Evolutionary conservation across 53 echinoderm and acorn worm species (phyloP).

Genomic region (Paracentrotus lividus): DNA sequence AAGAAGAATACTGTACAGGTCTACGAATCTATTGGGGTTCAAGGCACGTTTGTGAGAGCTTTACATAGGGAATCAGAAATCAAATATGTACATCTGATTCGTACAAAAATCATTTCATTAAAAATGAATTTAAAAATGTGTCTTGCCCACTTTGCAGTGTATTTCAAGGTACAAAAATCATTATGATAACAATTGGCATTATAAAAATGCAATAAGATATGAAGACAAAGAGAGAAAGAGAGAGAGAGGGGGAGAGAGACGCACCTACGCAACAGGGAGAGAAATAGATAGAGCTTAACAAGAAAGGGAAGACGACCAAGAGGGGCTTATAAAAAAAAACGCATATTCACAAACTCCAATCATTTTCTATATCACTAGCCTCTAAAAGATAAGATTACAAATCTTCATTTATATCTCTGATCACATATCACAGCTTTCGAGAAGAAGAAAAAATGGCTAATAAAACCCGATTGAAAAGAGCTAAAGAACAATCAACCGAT

Average conservation of each 20-base stretch:
- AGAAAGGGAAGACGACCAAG: neutral
- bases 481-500: neutral
- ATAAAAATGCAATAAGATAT: too few relatives aligned
- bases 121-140: too few relatives aligned
- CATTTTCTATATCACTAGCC: conserved; percentile 27
- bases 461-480: conserved; percentile 22
- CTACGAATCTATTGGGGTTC: neutral
- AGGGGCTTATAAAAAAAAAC: neutral
- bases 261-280: neutral
- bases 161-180: too few relatives aligned
- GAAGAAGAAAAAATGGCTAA: conserved; percentile 12
- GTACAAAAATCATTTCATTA: too few relatives aligned
- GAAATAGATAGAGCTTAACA: too few relatives aligned
- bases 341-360: neutral
- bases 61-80: neutral
- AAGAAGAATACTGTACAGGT: too few relatives aligned
- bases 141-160: too few relatives aligned
- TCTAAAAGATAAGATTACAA: neutral
- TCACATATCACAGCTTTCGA: conserved; percentile 4
- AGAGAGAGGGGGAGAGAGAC: neutral
- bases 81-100: too few relatives aligned
- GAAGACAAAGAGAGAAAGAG: neutral
- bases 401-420: neutral
- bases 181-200: too few relatives aligned
- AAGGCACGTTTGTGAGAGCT: neutral